These are phyloP conservation scores for Agrochola litura DNA, from an alignment of 2,888 invertebrate genomes.

Conservation along the genomic window DNA sequence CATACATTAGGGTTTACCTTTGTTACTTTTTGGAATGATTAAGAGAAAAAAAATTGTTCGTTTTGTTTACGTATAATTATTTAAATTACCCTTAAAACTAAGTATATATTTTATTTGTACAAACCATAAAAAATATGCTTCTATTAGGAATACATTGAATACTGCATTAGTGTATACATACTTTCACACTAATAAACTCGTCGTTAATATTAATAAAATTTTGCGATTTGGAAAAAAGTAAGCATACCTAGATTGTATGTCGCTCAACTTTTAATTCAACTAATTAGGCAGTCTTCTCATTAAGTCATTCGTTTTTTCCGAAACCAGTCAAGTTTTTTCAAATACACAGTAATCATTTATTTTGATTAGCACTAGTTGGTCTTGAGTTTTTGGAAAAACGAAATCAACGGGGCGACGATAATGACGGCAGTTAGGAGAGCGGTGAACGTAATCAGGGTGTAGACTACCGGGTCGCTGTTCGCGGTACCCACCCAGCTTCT, in stretches of 20 bases:
- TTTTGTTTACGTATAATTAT: slow-evolving; percentile 21
- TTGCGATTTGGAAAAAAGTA: background rate
- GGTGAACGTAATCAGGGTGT: slow-evolving; percentile 73
- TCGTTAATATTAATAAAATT: background rate
- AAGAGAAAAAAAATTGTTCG: background rate
- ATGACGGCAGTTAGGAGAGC: slow-evolving; percentile 70
- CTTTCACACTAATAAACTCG: slow-evolving; percentile 2
- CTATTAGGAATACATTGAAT: slow-evolving; percentile 6
- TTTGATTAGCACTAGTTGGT: slow-evolving; percentile 11
- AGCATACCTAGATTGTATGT: background rate
- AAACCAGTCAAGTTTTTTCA: background rate
- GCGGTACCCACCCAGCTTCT: slow-evolving; percentile 65
- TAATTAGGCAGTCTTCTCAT: slow-evolving; percentile 6
- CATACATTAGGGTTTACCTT: background rate
- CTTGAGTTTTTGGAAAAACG: slow-evolving; percentile 69
- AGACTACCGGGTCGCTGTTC: slow-evolving; percentile 60
- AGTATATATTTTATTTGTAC: slow-evolving; percentile 33
- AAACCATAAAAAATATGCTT: slow-evolving; percentile 31
- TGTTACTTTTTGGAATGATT: background rate
- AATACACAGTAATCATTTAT: background rate
- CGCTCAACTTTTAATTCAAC: slow-evolving; percentile 3
- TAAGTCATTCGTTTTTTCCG: background rate
- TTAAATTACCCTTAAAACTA: slow-evolving; percentile 33
- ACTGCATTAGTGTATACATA: background rate
- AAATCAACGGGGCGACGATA: slow-evolving; percentile 75